Evolutionary conservation across 2,888 invertebrate species (phyloP).

Genomic region (Gastracanthus pulcherrimus): DNA sequence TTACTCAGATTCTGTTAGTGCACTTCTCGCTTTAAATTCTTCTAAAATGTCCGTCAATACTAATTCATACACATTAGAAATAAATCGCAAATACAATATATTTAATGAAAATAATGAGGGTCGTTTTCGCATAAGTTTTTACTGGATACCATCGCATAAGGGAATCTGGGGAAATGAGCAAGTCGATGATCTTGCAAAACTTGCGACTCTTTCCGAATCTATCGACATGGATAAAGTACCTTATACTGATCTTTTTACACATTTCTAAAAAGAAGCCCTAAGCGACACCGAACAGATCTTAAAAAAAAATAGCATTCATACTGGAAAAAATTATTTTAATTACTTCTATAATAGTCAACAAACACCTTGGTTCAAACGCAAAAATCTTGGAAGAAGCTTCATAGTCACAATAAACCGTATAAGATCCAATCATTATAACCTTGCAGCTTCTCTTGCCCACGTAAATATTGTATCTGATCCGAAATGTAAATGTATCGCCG

Average conservation of each 20-base stretch:
- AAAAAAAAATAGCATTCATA: background rate
- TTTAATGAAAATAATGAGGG: background rate
- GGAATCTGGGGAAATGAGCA: conserved; percentile 19
- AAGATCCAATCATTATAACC: conserved; percentile 8
- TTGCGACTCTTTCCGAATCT: background rate
- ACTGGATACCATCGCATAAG: conserved; percentile 24
- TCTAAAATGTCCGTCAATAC: background rate
- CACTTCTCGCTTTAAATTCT: background rate
- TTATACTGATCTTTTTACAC: background rate
- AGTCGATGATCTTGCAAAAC: conserved; percentile 5
- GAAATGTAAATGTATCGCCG: background rate
- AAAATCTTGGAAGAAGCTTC: background rate
- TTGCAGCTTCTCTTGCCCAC: background rate
- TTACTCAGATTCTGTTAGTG: conserved; percentile 23
- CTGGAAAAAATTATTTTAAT: conserved; percentile 9
- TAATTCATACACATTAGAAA: background rate
- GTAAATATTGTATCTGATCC: background rate
- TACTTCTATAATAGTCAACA: background rate
- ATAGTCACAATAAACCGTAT: background rate
- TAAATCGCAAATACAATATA: background rate
- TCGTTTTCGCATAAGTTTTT: background rate
- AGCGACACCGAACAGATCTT: background rate
- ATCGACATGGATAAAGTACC: background rate
- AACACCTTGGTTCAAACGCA: background rate
- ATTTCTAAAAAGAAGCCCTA: background rate